A percentile compares a stretch with the other conserved stretches of the same genome.
Conservation (phyloP, 2,797 vertebrate genomes). For the Thalassophryne amazonica region DNA sequence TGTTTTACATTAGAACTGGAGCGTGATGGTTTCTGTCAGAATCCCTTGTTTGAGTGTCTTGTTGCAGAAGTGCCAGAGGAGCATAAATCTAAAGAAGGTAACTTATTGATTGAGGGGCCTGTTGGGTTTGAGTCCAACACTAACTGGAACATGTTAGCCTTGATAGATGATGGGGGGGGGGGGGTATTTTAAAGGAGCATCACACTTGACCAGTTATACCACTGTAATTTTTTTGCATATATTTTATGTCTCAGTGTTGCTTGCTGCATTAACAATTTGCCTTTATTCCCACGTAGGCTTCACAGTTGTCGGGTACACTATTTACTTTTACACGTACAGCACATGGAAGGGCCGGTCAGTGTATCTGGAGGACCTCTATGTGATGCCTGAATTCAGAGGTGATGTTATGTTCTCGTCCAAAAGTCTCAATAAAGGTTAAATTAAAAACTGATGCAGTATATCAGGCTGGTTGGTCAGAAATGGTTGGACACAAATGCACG, state of each 20-base stretch:
- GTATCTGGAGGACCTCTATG: slow-evolving; percentile 85
- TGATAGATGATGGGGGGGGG: too few relatives aligned
- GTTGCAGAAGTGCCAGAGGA: slow-evolving; percentile 79
- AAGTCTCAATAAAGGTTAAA: not conserved
- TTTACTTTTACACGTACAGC: slow-evolving; percentile 84
- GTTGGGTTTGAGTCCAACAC: not conserved
- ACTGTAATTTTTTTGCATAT: not conserved
- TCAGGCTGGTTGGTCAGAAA: too few relatives aligned
- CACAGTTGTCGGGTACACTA: slow-evolving; percentile 79
- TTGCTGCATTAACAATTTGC: slow-evolving; percentile 7
- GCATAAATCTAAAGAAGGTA: slow-evolving; percentile 72
- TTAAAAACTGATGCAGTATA: too few relatives aligned
- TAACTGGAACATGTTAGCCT: too few relatives aligned
- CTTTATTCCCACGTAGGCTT: slow-evolving; percentile 60
- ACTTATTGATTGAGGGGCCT: not conserved
- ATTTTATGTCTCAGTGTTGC: not conserved
- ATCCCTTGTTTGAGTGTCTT: slow-evolving; percentile 80
- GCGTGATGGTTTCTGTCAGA: slow-evolving; percentile 79
- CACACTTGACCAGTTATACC: not conserved
- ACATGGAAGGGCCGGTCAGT: slow-evolving; percentile 76
- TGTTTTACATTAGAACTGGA: slow-evolving; percentile 69
- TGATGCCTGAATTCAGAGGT: slow-evolving; percentile 86
- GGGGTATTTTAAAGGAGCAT: too few relatives aligned
- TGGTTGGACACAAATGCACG: too few relatives aligned
- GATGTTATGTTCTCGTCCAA: too few relatives aligned